Base-by-base conservation (phyloP, 2,888 invertebrate genomes). In the Lamproptera curius region DNA sequence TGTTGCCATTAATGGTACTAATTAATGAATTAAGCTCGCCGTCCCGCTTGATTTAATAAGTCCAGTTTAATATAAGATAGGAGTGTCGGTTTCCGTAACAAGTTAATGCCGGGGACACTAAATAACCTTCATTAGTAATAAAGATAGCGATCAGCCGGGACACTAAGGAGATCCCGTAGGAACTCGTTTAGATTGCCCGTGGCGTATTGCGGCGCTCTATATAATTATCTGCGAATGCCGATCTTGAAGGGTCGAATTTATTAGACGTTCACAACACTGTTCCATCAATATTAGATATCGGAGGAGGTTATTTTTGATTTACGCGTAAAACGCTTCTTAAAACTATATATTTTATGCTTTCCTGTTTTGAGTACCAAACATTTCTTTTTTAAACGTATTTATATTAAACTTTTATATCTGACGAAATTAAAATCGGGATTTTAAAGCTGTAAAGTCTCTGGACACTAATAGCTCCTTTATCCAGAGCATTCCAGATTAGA, bases 41-140 rank as follows among this genome's bases (percentile, higher is more conserved):
- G 34, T 49, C 43, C 28, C 34, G 26, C 16, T 34, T 49, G 39
- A 49, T 49, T 49, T 49, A 49, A 43, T 16, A 49, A 49, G 43
- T 48, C 34, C 43, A 26, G 34, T 43, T 43, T 42, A 36, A 40
- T 34, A 33, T 38, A 38, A 49, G 39, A 44, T 50, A 36, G 34
- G 35, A 44, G 49, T 44, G 40, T 44, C 45, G 52, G 45, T 50
- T 41, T 45, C 49, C 51, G 56, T 52, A 59, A 63, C 64, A 62
- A 61, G 60, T 62, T 62, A 59, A 67, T 62, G 54, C 13, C 47
- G 53, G 56, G 60, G 60, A 60, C 58, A 58, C 58, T 69, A 69
- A 71, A 74, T 72, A 67, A 67, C 66, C 51, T 64, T 68, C 67
- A 69, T 75, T 70, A 67, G 68, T 67, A 67, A 62, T 62, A 62